Conservation (phyloP, 1,140 invertebrate species). For the Leptopilina clavipes region DNA sequence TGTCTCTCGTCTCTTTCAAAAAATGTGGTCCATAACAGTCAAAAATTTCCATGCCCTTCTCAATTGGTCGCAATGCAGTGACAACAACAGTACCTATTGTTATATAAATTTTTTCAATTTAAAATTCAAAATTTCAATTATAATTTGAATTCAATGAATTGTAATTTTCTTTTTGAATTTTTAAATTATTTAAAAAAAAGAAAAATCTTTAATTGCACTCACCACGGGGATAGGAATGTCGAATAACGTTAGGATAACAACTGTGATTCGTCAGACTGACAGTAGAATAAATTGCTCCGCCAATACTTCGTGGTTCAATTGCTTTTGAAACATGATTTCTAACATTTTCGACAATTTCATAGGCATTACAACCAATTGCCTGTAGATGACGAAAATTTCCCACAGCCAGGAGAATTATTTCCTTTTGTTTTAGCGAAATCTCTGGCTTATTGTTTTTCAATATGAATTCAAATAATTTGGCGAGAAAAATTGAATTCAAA, state of each 20-base stretch:
- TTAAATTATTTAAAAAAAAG: too few species aligned
- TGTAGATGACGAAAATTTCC: conserved; percentile 77
- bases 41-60: conserved; percentile 75
- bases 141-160: background rate
- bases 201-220: conserved; percentile 37
- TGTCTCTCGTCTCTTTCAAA: conserved; percentile 65
- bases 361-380: conserved; percentile 79
- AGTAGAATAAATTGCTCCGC: conserved; percentile 78
- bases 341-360: conserved; percentile 78
- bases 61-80: conserved; percentile 72
- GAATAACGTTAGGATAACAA: conserved; percentile 77
- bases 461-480: conserved; percentile 72
- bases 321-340: conserved; percentile 61
- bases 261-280: conserved; percentile 80
- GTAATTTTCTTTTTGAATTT: too few species aligned
- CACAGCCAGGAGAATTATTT: conserved; percentile 67
- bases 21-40: conserved; percentile 80
- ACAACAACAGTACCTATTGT: conserved; percentile 72
- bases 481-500: conserved; percentile 76
- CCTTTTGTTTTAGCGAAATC: conserved; percentile 35
- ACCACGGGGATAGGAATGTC: conserved; percentile 74
- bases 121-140: background rate
- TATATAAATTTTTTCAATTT: conserved; percentile 27
- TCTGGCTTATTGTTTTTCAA: conserved; percentile 59
- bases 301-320: conserved; percentile 73